Evolutionary conservation across 2,888 invertebrate genomes (phyloP).

Genomic region (Mimachlamys varia): DNA sequence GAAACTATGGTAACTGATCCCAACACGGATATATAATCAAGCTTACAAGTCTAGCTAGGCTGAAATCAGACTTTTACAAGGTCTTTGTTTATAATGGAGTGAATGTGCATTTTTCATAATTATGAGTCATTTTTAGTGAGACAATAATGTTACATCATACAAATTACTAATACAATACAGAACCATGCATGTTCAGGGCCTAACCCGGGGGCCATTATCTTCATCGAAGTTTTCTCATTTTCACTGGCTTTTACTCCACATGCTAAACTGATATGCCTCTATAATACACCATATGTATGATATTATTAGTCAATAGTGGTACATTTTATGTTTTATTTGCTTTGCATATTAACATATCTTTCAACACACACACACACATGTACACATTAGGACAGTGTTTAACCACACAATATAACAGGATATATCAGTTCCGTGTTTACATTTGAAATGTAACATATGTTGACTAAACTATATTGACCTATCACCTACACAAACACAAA

Average conservation of each 20-base stretch:
- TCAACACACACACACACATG: too few species aligned
- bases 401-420: not conserved
- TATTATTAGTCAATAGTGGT: too few species aligned
- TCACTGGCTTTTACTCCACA: too few species aligned
- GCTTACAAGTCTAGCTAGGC: not conserved
- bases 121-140: not conserved
- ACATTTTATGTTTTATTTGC: too few species aligned
- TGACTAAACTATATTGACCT: not conserved
- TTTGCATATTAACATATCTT: not conserved
- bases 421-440: too few species aligned
- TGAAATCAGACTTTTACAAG: too few species aligned
- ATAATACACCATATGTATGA: not conserved
- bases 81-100: not conserved
- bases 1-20: not conserved
- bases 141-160: not conserved
- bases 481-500: not conserved
- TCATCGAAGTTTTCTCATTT: too few species aligned
- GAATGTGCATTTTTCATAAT: not conserved
- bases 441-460: constrained; percentile 5
- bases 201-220: too few species aligned
- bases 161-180: not conserved
- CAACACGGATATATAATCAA: not conserved
- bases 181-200: not conserved
- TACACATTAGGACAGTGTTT: too few species aligned
- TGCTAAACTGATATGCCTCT: not conserved